Evolutionary conservation across 2,888 invertebrate genomes (phyloP), one percentile per base, ranked within the genome.

Genomic region (Drosophila gaucha): DNA sequence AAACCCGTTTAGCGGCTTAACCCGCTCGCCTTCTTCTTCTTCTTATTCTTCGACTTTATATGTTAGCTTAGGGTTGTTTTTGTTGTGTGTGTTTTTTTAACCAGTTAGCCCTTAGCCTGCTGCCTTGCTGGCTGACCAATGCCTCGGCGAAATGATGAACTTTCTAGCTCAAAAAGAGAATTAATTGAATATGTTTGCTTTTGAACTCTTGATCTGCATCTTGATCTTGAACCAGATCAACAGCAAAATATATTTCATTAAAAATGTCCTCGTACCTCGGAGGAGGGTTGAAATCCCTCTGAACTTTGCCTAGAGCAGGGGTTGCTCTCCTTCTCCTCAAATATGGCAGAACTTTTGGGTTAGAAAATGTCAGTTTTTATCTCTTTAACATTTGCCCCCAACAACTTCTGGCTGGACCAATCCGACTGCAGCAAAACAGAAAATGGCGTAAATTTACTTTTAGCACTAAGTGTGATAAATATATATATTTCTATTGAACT

Each of bases 1-100:
- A n/a, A 82, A 82, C 82, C 84, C 60, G 82, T 82, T 88, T 73
- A 47, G 52, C 86, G 62, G 56, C 86, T 88, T 82, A 79, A 31
- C 18, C 24, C 28, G 20, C 22, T 43, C 3, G 10, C 16, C 26
- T 22, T n/a, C 38, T 18, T 8, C 50, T 36, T 18, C 36, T n/a
- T 4, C 43, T 54, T n/a, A n/a, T n/a, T n/a, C n/a, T n/a, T n/a
- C n/a, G n/a, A n/a, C n/a, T n/a, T n/a, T n/a, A n/a, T n/a, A n/a
- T n/a, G n/a, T n/a, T n/a, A 28, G 28, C 28, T 36, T 43, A 18
- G 80, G 78, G 84, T 78, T 67, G 78, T 44, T 57, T 9, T 33
- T 16, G n/a, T n/a, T n/a, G n/a, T n/a, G n/a, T n/a, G 33, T 36
- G 18, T 55, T 31, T 3, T 14, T 30, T 38, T 38, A 22, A 6